Conservation (phyloP, 2,113 vertebrate species). For the Sinocyclocheilus maitianheensis region DNA sequence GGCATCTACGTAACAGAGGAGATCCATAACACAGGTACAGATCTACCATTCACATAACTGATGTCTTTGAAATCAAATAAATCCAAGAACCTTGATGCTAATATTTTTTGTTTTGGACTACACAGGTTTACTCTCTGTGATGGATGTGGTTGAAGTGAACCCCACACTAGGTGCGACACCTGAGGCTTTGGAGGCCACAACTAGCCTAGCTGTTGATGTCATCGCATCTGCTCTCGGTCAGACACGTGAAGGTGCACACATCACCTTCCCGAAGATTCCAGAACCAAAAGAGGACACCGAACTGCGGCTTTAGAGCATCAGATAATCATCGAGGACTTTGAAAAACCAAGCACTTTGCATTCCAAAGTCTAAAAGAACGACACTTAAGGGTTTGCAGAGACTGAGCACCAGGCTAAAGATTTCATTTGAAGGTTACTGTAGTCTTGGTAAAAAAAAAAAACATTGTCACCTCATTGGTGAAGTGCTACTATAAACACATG, state of each 20-base stretch:
- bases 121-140: slow-evolving; percentile 89
- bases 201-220: slow-evolving; percentile 85
- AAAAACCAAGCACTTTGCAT: slow-evolving; percentile 63
- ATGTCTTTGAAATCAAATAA: neutral
- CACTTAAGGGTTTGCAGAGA: slow-evolving; percentile 51
- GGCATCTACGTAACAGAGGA: slow-evolving; percentile 96
- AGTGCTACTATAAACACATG: neutral
- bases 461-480: neutral
- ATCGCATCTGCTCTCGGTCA: slow-evolving; percentile 91
- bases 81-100: neutral
- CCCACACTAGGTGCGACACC: slow-evolving; percentile 81
- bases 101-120: neutral
- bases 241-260: slow-evolving; percentile 86
- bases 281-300: slow-evolving; percentile 78
- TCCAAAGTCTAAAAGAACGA: slow-evolving; percentile 61
- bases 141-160: slow-evolving; percentile 97
- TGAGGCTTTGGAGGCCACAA: slow-evolving; percentile 84
- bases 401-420: neutral
- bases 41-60: neutral
- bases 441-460: neutral
- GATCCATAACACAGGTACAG: slow-evolving; percentile 91
- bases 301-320: slow-evolving; percentile 77
- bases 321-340: slow-evolving; percentile 53
- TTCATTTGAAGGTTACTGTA: slow-evolving; percentile 4
- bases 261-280: slow-evolving; percentile 78